Conservation (phyloP, 2,113 vertebrate species). For the Cinclus cinclus region DNA sequence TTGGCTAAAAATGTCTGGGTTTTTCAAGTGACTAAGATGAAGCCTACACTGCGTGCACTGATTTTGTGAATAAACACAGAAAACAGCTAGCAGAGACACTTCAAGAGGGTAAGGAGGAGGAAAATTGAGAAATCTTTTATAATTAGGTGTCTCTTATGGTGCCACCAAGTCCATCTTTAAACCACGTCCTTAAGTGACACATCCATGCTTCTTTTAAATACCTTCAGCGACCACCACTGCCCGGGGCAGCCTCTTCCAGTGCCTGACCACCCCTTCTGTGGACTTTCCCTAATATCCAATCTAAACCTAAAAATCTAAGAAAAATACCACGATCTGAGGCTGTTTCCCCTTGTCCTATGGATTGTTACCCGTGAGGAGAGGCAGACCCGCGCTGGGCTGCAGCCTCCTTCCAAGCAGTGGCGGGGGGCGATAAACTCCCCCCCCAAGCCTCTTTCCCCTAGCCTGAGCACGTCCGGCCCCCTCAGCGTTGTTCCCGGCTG, state of each 20-base stretch:
- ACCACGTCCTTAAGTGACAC: neutral
- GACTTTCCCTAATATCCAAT: neutral
- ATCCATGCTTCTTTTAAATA: neutral
- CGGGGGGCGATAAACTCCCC: rapidly evolving
- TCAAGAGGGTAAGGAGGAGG: neutral
- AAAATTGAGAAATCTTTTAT: rapidly evolving
- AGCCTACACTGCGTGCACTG: neutral
- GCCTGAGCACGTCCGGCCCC: rapidly evolving
- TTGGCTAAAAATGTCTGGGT: neutral
- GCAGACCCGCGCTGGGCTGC: neutral
- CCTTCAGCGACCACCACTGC: neutral
- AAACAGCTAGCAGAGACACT: neutral
- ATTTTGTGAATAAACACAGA: neutral
- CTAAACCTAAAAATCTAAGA: neutral
- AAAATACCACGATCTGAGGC: too few species aligned
- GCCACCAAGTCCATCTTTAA: neutral
- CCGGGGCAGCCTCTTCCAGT: neutral
- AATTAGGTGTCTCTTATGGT: rapidly evolving
- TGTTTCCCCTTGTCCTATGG: neutral
- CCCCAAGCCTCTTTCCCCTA: neutral
- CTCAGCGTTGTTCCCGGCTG: rapidly evolving
- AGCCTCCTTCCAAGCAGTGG: neutral
- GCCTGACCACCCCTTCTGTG: neutral
- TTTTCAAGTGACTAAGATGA: neutral
- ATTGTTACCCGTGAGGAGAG: neutral